Evolutionary conservation across 2,888 invertebrate species (phyloP).

Genomic region (Drosophila greeni): DNA sequence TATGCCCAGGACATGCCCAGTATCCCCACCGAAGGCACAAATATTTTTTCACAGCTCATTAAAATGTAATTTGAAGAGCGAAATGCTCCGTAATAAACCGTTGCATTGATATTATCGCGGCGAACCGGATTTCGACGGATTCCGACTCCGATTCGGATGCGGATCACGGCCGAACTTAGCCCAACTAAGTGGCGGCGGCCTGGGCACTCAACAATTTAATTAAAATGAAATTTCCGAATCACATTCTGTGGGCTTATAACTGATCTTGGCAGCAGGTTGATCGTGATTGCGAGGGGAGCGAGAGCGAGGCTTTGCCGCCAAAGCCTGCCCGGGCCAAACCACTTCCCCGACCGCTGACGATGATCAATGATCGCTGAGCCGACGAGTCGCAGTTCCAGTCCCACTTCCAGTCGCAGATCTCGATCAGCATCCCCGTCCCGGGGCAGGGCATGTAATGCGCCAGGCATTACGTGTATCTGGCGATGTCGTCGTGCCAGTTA

Average conservation of each 20-base stretch:
- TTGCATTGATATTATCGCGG: conserved; percentile 62
- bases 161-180: conserved; percentile 8
- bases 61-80: conserved; percentile 70
- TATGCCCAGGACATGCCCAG: not conserved
- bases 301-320: conserved; percentile 34
- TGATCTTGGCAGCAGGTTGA: conserved; percentile 48
- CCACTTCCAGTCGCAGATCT: conserved; percentile 14
- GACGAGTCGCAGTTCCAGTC: conserved; percentile 24
- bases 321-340: conserved; percentile 43
- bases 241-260: conserved; percentile 40
- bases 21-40: conserved; percentile 54
- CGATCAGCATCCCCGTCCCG: conserved; percentile 17
- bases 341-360: conserved; percentile 53
- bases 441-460: conserved; percentile 58
- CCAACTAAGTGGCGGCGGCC: conserved; percentile 61
- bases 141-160: conserved; percentile 27
- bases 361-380: conserved; percentile 69
- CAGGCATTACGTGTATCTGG: conserved; percentile 71
- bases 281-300: conserved; percentile 39
- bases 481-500: conserved; percentile 73
- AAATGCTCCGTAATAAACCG: conserved; percentile 69
- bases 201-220: conserved; percentile 73
- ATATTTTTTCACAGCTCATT: conserved; percentile 74
- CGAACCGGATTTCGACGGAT: conserved; percentile 17
- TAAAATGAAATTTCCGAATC: conserved; percentile 73